These are phyloP conservation scores for Drosophila cognata DNA, from an alignment of 2,888 invertebrate genomes.

Conservation along the genomic window DNA sequence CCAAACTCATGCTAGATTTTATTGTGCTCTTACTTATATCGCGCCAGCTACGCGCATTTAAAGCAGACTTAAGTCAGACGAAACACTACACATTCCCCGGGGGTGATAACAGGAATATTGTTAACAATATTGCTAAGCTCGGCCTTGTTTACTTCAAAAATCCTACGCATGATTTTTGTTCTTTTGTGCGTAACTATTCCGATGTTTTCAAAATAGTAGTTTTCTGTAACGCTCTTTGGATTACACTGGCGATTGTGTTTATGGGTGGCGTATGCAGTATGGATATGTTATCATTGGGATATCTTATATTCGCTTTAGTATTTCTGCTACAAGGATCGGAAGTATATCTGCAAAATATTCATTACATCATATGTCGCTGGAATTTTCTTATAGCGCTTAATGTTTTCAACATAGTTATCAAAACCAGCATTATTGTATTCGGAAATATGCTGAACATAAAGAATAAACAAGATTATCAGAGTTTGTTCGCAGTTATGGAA, in stretches of 20 bases:
- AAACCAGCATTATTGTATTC: slow-evolving; percentile 94
- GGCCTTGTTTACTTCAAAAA: slow-evolving; percentile 88
- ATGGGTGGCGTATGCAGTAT: slow-evolving; percentile 98
- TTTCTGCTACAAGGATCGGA: slow-evolving; percentile 99
- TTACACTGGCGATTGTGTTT: slow-evolving; percentile 97
- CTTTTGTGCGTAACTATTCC: slow-evolving; percentile 91
- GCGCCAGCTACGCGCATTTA: slow-evolving; percentile 93
- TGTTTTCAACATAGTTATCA: slow-evolving; percentile 94
- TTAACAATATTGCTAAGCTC: slow-evolving; percentile 89
- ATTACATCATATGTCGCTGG: slow-evolving; percentile 93
- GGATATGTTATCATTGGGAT: slow-evolving; percentile 97
- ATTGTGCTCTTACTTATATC: slow-evolving; percentile 94
- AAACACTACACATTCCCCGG: slow-evolving; percentile 87
- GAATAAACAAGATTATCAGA: slow-evolving; percentile 42
- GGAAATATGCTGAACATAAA: slow-evolving; percentile 89
- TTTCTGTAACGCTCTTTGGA: slow-evolving; percentile 96
- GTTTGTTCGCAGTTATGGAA: slow-evolving; percentile 48
- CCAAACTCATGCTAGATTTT: slow-evolving; percentile 95
- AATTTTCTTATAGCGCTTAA: slow-evolving; percentile 95
- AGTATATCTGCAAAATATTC: slow-evolving; percentile 95
- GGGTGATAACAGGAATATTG: slow-evolving; percentile 90
- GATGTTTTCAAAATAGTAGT: slow-evolving; percentile 95
- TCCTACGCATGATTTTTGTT: slow-evolving; percentile 95
- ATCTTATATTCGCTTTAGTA: slow-evolving; percentile 96
- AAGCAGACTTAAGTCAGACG: slow-evolving; percentile 88